phyloP scores from a whole-genome alignment of 2,888 invertebrate species.

The Cantharis lateralis region DNA sequence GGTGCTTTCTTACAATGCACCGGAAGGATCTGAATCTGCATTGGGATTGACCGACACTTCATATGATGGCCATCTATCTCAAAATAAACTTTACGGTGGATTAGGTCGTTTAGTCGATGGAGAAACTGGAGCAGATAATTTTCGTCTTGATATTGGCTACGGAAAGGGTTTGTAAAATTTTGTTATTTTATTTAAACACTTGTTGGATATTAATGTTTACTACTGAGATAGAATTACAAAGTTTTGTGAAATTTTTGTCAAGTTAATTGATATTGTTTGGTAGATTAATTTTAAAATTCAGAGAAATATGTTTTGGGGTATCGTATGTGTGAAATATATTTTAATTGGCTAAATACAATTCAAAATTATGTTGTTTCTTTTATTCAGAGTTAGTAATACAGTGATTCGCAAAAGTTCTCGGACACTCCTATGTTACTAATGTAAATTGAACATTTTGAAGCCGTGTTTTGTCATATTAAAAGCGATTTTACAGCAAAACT shows the following conservation, averaged over 20 bases:
- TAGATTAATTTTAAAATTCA: background rate
- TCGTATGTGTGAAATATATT: too few relatives aligned
- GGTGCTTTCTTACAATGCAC: constrained; percentile 61
- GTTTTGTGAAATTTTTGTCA: too few relatives aligned
- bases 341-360: too few relatives aligned
- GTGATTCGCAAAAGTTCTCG: too few relatives aligned
- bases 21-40: constrained; percentile 59
- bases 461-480: too few relatives aligned
- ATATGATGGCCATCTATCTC: constrained; percentile 64
- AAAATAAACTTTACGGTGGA: constrained; percentile 62
- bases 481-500: too few relatives aligned
- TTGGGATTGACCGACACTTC: constrained; percentile 64
- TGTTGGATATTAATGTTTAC: background rate
- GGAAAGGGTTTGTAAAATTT: constrained; percentile 60
- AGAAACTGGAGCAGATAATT: constrained; percentile 65
- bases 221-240: background rate
- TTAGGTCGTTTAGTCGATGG: constrained; percentile 74
- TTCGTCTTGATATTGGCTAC: constrained; percentile 63
- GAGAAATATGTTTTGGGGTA: too few relatives aligned
- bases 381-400: too few relatives aligned
- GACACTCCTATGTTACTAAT: too few relatives aligned
- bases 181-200: background rate
- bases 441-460: too few relatives aligned
- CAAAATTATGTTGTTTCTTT: too few relatives aligned
- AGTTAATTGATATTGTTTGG: background rate